Base-by-base conservation (phyloP, 2,797 vertebrate species). In the Columba guinea region DNA sequence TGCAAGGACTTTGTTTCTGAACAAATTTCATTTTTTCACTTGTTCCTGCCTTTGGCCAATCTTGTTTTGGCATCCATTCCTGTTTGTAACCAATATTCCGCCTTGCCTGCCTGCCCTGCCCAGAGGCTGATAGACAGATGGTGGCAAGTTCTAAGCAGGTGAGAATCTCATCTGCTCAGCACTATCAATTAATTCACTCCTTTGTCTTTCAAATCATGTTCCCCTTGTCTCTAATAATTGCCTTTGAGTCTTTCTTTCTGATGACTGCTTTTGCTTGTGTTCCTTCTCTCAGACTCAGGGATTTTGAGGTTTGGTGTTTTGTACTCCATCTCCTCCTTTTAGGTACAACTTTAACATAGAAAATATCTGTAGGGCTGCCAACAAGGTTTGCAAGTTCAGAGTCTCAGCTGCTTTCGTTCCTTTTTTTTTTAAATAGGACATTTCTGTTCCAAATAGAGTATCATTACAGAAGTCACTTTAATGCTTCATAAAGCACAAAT, bases 401-500 rank as follows among this genome's bases (percentile, higher is more conserved):
- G 63, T 80, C 51, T 81, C 32, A 0, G 7, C 30, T 90, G 24
- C 51, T 94, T 92, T 87, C 14, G 0, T 83, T 75, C 18, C 4
- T 18, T 4, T 37, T 78, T 41, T 44, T 68, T 46, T 59, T n/a
- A 41, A 89, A 68, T 39, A 34, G 37, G 6, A 4, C 51, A 71
- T 92, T 95, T 95, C 58, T 92, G 7, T 69, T 95, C 85, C 44
- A 93, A 93, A 94, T 69, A 79, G 55, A 81, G 35, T 86, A 70
- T 69, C 65, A 84, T 90, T 96, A 81, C 59, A 67, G 69, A 91
- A 96, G 69, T 62, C 63, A 82, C 88, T 94, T 90, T 84, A 93
- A 93, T 79, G 67, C 63, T 84, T 92, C 80, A 79, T 96, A 94
- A 94, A 96, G 77, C 37, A 2, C 39, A 86, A 93, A 87, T 91